Percentiles rank a stretch among this genome's conserved stretches.
Evolutionary conservation across 2,797 vertebrate genomes (phyloP).

Genomic region (Gymnoscopelus braueri): DNA sequence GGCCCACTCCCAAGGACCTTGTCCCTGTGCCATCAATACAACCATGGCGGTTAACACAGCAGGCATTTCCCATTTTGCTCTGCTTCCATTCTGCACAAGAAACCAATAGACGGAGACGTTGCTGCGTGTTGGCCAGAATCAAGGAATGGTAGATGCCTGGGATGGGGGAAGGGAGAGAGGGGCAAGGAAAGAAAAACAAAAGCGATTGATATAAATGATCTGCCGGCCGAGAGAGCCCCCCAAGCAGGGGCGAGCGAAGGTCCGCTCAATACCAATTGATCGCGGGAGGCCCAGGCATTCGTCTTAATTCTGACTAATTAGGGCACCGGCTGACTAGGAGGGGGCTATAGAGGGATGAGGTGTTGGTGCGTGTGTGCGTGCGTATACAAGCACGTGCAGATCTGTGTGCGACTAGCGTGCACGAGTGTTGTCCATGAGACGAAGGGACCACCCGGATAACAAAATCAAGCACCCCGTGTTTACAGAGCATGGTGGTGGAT

Average conservation of each 20-base stretch:
- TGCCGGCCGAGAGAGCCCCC: constrained; percentile 69
- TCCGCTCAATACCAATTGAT: constrained; percentile 84
- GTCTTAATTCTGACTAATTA: constrained; percentile 88
- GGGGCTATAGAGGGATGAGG: constrained; percentile 64
- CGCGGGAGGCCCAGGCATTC: constrained; percentile 81
- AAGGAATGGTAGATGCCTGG: no score
- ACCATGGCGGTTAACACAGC: constrained; percentile 29
- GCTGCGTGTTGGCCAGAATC: constrained; percentile 18
- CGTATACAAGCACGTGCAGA: constrained; percentile 28
- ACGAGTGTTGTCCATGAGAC: constrained; percentile 37
- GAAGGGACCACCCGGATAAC: constrained; percentile 58
- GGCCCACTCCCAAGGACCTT: no score
- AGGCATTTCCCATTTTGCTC: constrained; percentile 36
- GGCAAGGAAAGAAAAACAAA: constrained; percentile 74
- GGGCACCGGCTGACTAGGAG: constrained; percentile 72
- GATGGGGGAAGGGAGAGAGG: constrained; percentile 44
- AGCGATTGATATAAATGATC: constrained; percentile 84
- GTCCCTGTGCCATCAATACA: neutral
- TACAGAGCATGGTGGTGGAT: constrained; percentile 73
- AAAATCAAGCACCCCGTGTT: constrained; percentile 62
- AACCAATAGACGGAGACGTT: constrained; percentile 45
- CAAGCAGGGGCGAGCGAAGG: constrained; percentile 72
- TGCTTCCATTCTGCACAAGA: constrained; percentile 33
- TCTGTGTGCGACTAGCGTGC: constrained; percentile 2
- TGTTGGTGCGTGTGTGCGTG: constrained; percentile 45